Conservation (phyloP, 2,797 vertebrate species). For the Kryptopterus vitreolus region DNA sequence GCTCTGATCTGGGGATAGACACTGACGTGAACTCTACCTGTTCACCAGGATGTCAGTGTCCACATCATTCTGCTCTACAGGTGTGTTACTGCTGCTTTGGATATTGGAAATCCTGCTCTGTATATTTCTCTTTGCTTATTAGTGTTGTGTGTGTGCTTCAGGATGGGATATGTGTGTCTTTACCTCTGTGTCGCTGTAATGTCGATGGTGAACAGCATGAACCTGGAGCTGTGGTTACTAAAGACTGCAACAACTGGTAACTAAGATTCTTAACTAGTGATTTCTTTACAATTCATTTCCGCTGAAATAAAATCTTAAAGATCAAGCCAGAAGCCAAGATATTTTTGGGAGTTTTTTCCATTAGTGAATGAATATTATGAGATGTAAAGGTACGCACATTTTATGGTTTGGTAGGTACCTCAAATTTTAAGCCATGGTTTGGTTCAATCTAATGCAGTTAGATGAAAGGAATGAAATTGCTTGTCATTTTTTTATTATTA, state of each 20-base stretch:
- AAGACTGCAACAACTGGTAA: slow-evolving; percentile 83
- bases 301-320: background rate
- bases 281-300: background rate
- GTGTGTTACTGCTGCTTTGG: slow-evolving; percentile 61
- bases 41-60: slow-evolving; percentile 81
- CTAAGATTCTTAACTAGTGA: background rate
- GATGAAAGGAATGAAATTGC: too few relatives aligned
- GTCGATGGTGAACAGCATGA: slow-evolving; percentile 67
- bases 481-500: too few relatives aligned
- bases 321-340: background rate
- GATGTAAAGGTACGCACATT: too few relatives aligned
- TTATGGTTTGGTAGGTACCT: too few relatives aligned
- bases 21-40: slow-evolving; percentile 65
- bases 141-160: slow-evolving; percentile 50
- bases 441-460: too few relatives aligned
- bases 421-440: too few relatives aligned
- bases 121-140: background rate
- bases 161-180: slow-evolving; percentile 75
- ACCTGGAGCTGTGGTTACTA: slow-evolving; percentile 68
- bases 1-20: slow-evolving; percentile 71
- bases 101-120: background rate
- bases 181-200: slow-evolving; percentile 76
- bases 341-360: background rate
- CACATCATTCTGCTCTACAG: slow-evolving; percentile 68
- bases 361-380: background rate